phyloP scores from a whole-genome alignment of 1,140 invertebrate species.

The Drosophila busckii region DNA sequence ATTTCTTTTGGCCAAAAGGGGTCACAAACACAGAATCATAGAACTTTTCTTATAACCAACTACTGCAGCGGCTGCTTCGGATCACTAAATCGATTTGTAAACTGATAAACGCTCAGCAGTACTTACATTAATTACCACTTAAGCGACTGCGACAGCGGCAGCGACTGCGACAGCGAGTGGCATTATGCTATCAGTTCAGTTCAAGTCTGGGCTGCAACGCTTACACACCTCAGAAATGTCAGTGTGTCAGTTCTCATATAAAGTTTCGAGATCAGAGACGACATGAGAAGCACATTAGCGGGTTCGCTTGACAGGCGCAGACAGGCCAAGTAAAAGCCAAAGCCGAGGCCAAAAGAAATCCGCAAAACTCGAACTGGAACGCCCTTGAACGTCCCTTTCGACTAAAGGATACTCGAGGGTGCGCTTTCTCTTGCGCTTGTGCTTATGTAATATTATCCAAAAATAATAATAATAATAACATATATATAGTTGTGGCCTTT shows the following conservation, averaged over 20 bases:
- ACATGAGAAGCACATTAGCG: conserved; percentile 73
- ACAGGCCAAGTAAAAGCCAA: conserved; percentile 3
- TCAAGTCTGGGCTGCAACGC: conserved; percentile 30
- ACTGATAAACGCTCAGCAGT: conserved; percentile 49
- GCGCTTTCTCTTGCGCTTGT: conserved; percentile 31
- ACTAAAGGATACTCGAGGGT: conserved; percentile 63
- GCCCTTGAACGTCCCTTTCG: conserved; percentile 15
- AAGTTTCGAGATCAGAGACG: conserved; percentile 43
- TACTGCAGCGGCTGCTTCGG: conserved; percentile 22
- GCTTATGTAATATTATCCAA: conserved; percentile 71
- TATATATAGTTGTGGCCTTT: conserved; percentile 18
- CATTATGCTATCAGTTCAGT: conserved; percentile 27
- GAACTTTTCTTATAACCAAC: conserved; percentile 15
- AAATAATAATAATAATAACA: conserved; percentile 24
- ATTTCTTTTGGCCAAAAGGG: conserved; percentile 42
- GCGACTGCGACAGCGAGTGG: too few species aligned
- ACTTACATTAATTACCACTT: conserved; percentile 76
- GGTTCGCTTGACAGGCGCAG: conserved; percentile 39
- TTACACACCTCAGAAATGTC: conserved; percentile 76
- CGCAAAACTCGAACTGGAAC: conserved; percentile 7
- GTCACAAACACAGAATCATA: conserved; percentile 8
- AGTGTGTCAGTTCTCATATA: conserved; percentile 68
- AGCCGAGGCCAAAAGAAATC: conserved; percentile 25
- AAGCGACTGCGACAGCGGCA: conserved; percentile 40
- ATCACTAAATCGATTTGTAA: conserved; percentile 65